Evolutionary conservation across 2,113 vertebrate species (phyloP).

Genomic region (Anarhynchus alexandrinus): DNA sequence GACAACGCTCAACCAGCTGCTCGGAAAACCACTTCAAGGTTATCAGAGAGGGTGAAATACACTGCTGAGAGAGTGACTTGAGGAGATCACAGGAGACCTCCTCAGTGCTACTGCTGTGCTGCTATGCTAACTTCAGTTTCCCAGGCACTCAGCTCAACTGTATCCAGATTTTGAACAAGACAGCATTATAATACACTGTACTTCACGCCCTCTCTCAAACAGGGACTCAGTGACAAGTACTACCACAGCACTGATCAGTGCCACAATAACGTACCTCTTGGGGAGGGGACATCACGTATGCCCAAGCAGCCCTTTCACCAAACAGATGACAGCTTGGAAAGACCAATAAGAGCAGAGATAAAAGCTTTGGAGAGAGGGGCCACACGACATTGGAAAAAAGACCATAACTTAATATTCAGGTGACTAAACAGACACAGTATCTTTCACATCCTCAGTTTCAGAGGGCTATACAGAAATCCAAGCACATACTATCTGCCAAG

Average conservation of each 20-base stretch:
- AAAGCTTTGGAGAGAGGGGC: not conserved
- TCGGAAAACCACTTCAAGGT: not conserved
- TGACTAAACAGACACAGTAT: not conserved
- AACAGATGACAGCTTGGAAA: not conserved
- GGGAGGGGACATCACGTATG: rapidly evolving
- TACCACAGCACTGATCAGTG: not conserved
- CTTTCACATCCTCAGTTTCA: not conserved
- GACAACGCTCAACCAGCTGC: not conserved
- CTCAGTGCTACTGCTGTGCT: not conserved
- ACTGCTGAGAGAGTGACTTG: not conserved
- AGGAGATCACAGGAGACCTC: not conserved
- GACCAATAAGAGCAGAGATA: not conserved
- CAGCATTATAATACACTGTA: too few species aligned
- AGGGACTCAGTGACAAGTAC: not conserved
- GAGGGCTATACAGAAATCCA: not conserved
- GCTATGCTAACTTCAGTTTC: not conserved
- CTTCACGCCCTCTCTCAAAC: not conserved
- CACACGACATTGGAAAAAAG: not conserved
- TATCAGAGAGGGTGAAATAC: not conserved
- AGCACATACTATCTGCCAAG: not conserved
- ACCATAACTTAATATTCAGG: not conserved
- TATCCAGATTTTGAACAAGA: not conserved
- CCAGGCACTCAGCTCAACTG: not conserved
- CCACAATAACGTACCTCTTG: rapidly evolving
- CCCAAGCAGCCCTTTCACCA: not conserved